Evolutionary conservation across 2,888 invertebrate genomes (phyloP).

Genomic region (Lamellibrachia columna): DNA sequence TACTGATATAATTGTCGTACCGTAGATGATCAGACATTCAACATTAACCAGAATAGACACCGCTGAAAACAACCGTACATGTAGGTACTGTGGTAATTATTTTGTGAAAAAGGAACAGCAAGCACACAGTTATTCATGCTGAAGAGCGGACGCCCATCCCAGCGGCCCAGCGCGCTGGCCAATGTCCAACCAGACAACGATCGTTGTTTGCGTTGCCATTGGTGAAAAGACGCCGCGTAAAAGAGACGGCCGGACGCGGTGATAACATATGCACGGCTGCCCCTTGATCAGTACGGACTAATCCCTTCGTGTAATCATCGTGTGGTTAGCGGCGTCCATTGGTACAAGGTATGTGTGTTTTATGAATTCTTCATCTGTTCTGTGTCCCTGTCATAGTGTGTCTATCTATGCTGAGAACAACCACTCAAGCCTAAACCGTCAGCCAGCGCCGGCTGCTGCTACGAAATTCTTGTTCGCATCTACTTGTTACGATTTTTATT

Average conservation of each 20-base stretch:
- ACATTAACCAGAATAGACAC: no score
- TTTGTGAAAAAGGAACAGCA: neutral
- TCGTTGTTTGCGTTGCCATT: neutral
- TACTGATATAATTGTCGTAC: no score
- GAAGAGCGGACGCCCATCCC: neutral
- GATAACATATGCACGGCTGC: neutral
- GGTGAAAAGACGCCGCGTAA: slow-evolving; percentile 5
- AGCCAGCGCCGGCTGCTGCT: no score
- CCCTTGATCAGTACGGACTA: neutral
- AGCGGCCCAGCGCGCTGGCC: neutral
- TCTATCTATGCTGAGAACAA: neutral
- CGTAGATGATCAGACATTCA: no score
- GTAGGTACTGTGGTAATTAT: no score
- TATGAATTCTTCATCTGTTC: neutral
- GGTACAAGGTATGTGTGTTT: neutral
- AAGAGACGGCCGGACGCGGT: neutral
- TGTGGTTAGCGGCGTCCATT: neutral
- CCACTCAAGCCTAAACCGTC: neutral
- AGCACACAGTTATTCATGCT: neutral
- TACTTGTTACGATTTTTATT: no score
- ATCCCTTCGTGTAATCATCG: neutral
- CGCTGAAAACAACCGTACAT: no score
- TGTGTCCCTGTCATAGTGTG: neutral
- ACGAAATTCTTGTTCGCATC: no score
- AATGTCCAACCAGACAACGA: neutral